Percentiles rank a stretch among this genome's conserved stretches.
phyloP scores from a whole-genome alignment of 2,797 vertebrate genomes.

The Karalla daura region DNA sequence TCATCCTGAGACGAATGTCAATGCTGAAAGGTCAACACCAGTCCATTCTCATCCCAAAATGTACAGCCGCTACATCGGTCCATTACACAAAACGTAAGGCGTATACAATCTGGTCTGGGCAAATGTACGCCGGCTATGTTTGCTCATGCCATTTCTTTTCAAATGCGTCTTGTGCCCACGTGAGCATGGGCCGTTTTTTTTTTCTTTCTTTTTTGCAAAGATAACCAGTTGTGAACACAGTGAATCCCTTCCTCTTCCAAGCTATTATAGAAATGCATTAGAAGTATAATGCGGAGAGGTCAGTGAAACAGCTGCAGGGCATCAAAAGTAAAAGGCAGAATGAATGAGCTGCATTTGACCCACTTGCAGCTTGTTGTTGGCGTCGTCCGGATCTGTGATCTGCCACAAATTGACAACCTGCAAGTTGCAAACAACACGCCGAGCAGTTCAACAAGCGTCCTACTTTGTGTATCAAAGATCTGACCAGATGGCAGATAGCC shows the following conservation, averaged over 20 bases:
- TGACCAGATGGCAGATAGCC: constrained; percentile 80
- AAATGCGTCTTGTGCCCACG: no score
- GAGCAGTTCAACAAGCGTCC: constrained; percentile 67
- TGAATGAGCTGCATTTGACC: constrained; percentile 11
- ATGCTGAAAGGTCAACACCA: constrained; percentile 16
- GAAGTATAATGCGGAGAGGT: not conserved
- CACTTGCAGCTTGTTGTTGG: constrained; percentile 53
- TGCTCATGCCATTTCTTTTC: no score
- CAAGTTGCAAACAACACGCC: constrained; percentile 65
- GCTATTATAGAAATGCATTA: constrained; percentile 15
- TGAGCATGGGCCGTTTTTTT: no score
- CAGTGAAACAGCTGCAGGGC: constrained; percentile 13
- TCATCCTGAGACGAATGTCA: constrained; percentile 26
- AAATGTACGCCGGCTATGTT: no score
- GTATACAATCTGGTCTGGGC: no score
- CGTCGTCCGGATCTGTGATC: constrained; percentile 68
- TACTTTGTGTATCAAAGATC: constrained; percentile 80
- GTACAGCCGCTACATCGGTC: no score
- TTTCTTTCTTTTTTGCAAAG: no score
- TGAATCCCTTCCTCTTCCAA: constrained; percentile 19
- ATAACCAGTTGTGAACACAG: constrained; percentile 24
- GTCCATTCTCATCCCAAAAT: no score
- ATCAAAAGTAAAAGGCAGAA: not conserved
- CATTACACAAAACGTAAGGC: no score
- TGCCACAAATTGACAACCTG: constrained; percentile 58